Conservation (phyloP, 1,140 invertebrate genomes). For the Bradynema listronoti region DNA sequence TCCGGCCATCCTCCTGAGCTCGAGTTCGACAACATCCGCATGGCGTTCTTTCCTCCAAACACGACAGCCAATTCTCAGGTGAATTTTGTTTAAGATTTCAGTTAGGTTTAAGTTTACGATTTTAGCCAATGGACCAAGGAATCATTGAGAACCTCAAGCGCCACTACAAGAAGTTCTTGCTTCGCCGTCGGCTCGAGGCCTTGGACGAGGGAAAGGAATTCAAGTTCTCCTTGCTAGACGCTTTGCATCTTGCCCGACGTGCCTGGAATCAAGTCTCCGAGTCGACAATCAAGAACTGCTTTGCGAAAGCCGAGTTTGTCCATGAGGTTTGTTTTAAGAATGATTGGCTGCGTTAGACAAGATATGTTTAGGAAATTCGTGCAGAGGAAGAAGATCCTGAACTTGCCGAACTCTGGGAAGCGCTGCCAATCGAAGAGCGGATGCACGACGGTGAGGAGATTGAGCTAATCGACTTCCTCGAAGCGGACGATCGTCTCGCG, state of each 20-base stretch:
- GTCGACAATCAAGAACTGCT: not conserved
- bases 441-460: too few species aligned
- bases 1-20: not conserved
- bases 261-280: not conserved
- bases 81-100: not conserved
- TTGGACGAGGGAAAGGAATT: not conserved
- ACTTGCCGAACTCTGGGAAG: too few species aligned
- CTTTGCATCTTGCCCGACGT: not conserved
- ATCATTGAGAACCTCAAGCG: not conserved
- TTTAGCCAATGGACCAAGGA: not conserved
- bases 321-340: too few species aligned
- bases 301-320: too few species aligned
- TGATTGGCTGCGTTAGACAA: too few species aligned
- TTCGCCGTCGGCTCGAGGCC: not conserved
- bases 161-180: not conserved
- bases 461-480: too few species aligned
- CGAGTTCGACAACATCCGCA: slow-evolving; percentile 2
- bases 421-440: too few species aligned
- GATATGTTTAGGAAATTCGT: too few species aligned
- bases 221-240: not conserved
- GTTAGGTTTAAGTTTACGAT: not conserved
- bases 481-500: too few species aligned
- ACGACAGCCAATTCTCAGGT: not conserved
- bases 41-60: not conserved
- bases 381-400: too few species aligned